phyloP scores from a whole-genome alignment of 2,113 vertebrate species.

The Tetrax tetrax region DNA sequence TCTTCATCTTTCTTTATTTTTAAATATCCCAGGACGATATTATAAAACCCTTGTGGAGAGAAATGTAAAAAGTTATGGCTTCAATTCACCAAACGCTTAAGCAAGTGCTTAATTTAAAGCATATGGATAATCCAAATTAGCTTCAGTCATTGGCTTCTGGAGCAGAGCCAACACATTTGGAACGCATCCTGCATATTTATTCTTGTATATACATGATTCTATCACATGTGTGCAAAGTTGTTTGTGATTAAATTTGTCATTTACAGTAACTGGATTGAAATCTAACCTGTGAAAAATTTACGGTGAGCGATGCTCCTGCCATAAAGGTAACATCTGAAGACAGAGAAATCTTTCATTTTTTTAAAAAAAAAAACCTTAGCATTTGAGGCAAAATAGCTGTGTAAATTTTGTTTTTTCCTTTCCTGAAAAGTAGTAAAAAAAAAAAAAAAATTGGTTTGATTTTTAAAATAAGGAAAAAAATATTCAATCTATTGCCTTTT shows the following conservation, averaged over 20 bases:
- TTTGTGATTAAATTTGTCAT: slow-evolving; percentile 52
- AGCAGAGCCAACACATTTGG: slow-evolving; percentile 40
- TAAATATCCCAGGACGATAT: not conserved
- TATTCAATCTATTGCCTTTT: not conserved
- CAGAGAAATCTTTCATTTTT: not conserved
- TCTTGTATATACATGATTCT: slow-evolving; percentile 14
- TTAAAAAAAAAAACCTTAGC: not conserved
- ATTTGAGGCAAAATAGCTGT: not conserved
- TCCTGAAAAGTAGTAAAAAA: not conserved
- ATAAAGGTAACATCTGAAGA: not conserved
- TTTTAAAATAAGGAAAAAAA: not conserved
- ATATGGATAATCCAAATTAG: slow-evolving; percentile 55
- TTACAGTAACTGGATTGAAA: slow-evolving; percentile 26
- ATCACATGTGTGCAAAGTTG: slow-evolving; percentile 31
- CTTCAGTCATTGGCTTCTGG: slow-evolving; percentile 34
- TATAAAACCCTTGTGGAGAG: not conserved
- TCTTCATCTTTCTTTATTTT: not conserved
- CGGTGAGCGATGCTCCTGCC: not conserved
- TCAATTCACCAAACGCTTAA: slow-evolving; percentile 26
- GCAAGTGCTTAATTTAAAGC: slow-evolving; percentile 63
- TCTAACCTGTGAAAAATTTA: slow-evolving; percentile 1
- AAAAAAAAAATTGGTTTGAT: not conserved
- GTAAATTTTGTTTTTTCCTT: not conserved
- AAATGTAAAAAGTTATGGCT: slow-evolving; percentile 29
- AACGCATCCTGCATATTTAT: slow-evolving; percentile 54